Evolutionary conservation across 2,797 vertebrate species (phyloP), one percentile per base, ranked within the genome.

Genomic region (Phoeniculus purpureus): DNA sequence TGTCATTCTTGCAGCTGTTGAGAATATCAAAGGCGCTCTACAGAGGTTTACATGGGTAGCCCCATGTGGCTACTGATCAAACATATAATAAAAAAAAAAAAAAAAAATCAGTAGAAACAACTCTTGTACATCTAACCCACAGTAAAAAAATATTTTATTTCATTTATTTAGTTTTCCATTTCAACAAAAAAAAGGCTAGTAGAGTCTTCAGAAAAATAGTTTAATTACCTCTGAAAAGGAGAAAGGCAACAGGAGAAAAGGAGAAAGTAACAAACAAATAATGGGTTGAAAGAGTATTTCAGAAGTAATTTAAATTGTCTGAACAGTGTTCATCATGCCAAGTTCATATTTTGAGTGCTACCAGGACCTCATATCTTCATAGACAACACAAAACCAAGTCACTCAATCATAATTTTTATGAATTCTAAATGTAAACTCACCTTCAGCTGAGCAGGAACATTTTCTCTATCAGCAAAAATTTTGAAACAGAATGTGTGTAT

Each of bases 401-500:
- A 26, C 7, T 5, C 58, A 79, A 61, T 5, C 52, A 29, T 10
- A 0, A 50, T 48, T 87, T 82, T 45, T 26, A 74, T 6, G 26
- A 59, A 82, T 45, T 74, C 25, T 54, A n/a, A 14, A 74, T 15
- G 29, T 56, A 62, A 82, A 96, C 96, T 96, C 96, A 99, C 99
- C 98, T 98, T 87, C 37, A 99, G 60, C 62, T 96, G 47, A 23
- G 96, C 73, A 72, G 11, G 92, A 31, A 94, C 97, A 26, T 92
- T 95, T 40, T 97, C 92, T 2, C 73, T 1, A 87, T 72, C 97
- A 71, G 97, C 48, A 96, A 99, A 99, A 66, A 92, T 95, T 2
- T 97, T 97, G 61, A 98, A 92, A 92, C 98, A 99, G 56, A 22
- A 97, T 59, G 94, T 16, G 5, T 98, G 97, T 12, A 98, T 98